These are phyloP conservation scores for Ganaspis brasiliensis DNA, from an alignment of 2,888 invertebrate species.

Conservation along the genomic window DNA sequence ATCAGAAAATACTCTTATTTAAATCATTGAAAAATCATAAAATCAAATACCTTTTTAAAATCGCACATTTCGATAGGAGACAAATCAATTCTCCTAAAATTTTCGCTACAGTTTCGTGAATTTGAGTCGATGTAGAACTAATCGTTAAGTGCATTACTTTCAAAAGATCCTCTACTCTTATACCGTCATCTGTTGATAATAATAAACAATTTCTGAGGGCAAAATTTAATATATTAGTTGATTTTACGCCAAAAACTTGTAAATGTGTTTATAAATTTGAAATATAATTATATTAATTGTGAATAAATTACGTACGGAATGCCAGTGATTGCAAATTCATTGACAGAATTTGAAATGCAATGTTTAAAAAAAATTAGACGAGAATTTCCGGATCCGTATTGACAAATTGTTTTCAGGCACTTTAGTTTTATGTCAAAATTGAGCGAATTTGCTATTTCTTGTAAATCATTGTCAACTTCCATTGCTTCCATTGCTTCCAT, in stretches of 20 bases:
- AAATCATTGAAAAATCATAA: neutral
- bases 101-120: conserved; percentile 69
- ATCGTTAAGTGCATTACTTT: conserved; percentile 72
- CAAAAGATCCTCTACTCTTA: conserved; percentile 67
- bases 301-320: conserved; percentile 68
- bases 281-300: too few relatives aligned
- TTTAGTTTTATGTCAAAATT: conserved; percentile 67
- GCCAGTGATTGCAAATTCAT: conserved; percentile 68
- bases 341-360: conserved; percentile 65
- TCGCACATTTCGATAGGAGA: conserved; percentile 68
- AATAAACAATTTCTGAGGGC: conserved; percentile 64
- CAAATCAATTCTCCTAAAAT: conserved; percentile 73
- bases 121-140: conserved; percentile 60
- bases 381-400: conserved; percentile 66
- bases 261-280: too few relatives aligned
- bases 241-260: too few relatives aligned
- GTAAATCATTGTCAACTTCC: conserved; percentile 62
- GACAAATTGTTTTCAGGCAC: conserved; percentile 70
- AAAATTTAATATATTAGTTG: conserved; percentile 44
- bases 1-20: neutral
- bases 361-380: conserved; percentile 68
- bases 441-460: conserved; percentile 68
- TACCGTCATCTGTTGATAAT: conserved; percentile 57
- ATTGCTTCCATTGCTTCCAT: conserved; percentile 58
- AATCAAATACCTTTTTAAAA: conserved; percentile 65